Evolutionary conservation across 2,113 vertebrate species (phyloP).

Genomic region (Choloepus hoffmanni): DNA sequence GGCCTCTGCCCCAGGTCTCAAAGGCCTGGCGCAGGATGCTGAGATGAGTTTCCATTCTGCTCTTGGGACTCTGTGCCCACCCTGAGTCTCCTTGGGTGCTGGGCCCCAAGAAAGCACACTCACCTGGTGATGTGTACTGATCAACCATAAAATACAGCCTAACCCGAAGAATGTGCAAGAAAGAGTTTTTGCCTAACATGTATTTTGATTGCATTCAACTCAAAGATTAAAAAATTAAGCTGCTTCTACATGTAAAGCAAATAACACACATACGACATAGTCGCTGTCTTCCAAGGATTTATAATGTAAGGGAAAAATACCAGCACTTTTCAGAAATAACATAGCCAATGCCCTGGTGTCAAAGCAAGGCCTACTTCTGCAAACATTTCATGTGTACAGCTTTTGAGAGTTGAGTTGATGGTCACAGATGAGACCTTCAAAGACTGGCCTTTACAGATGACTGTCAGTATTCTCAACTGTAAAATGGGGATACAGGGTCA

Average conservation of each 20-base stretch:
- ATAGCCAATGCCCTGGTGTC: background rate
- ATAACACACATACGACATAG: background rate
- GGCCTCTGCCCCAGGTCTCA: background rate
- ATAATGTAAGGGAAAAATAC: slow-evolving; percentile 6
- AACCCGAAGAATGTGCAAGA: background rate
- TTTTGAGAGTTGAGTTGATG: background rate
- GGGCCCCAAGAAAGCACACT: background rate
- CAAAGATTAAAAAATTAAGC: slow-evolving; percentile 42
- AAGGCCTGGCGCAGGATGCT: background rate
- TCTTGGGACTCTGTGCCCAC: background rate
- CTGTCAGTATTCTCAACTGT: background rate
- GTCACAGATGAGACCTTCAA: background rate
- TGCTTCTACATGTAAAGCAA: background rate
- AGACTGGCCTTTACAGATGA: background rate
- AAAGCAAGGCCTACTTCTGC: background rate
- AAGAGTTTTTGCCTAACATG: background rate
- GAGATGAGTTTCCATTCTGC: background rate
- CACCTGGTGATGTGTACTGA: background rate
- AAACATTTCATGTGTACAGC: background rate
- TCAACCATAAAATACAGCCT: background rate
- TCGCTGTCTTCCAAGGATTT: background rate
- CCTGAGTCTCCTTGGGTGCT: fast-evolving
- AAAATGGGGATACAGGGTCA: background rate
- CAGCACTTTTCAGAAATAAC: slow-evolving; percentile 29
- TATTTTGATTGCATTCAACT: background rate